Conservation (phyloP, 2,888 invertebrate species). For the Polydesmus complanatus region DNA sequence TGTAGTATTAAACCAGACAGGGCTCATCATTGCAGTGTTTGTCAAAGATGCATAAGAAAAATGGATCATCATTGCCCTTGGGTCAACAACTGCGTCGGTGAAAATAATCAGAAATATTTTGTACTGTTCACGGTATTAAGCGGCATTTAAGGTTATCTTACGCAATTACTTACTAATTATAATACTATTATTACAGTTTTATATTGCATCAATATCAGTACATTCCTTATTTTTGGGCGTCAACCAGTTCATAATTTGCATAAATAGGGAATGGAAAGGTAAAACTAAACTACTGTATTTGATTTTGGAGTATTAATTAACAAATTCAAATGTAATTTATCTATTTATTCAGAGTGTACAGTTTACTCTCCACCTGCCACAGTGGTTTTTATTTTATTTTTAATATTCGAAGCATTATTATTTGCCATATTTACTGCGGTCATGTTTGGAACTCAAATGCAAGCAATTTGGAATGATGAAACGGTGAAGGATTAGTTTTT, state of each 20-base stretch:
- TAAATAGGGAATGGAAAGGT: slow-evolving; percentile 78
- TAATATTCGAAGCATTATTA: slow-evolving; percentile 84
- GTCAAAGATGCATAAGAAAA: slow-evolving; percentile 68
- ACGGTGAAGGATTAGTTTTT: slow-evolving; percentile 48
- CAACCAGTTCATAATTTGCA: slow-evolving; percentile 86
- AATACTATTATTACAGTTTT: slow-evolving; percentile 55
- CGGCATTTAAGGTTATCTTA: background rate
- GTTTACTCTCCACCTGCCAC: slow-evolving; percentile 90
- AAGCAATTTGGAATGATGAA: slow-evolving; percentile 97
- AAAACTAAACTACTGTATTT: slow-evolving; percentile 13
- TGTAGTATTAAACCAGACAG: slow-evolving; percentile 91
- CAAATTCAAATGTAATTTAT: slow-evolving; percentile 3
- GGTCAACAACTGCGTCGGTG: slow-evolving; percentile 99
- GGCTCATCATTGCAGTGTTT: slow-evolving; percentile 91
- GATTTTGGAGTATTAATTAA: background rate
- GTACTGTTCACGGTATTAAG: slow-evolving; percentile 80
- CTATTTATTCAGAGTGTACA: slow-evolving; percentile 51
- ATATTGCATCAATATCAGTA: slow-evolving; percentile 90
- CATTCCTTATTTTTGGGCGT: slow-evolving; percentile 84
- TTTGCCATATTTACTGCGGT: slow-evolving; percentile 96
- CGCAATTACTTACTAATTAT: background rate
- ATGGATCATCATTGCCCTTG: slow-evolving; percentile 89
- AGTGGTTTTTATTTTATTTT: slow-evolving; percentile 75
- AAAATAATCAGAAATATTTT: slow-evolving; percentile 98
- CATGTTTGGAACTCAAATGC: slow-evolving; percentile 91